Conservation (phyloP, 2,888 invertebrate species). For the Heliconius cydno region DNA sequence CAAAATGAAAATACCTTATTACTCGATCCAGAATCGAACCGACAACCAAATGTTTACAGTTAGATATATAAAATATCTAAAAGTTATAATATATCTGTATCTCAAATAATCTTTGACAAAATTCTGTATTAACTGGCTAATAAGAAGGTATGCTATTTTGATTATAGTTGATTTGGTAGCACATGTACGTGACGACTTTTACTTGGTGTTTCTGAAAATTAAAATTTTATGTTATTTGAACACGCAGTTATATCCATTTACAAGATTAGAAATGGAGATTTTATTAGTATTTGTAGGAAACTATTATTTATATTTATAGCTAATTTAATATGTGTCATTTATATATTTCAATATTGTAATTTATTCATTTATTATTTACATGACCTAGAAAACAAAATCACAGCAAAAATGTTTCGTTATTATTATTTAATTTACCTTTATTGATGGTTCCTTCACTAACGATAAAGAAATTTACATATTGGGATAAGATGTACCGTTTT, state of each 20-base stretch:
- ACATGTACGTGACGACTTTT: constrained; percentile 23
- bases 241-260: background rate
- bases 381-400: background rate
- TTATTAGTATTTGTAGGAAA: background rate
- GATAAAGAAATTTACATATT: constrained; percentile 38
- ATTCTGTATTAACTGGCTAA: constrained; percentile 31
- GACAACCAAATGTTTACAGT: too few species aligned
- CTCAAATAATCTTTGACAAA: constrained; percentile 33
- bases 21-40: too few species aligned
- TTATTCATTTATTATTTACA: background rate
- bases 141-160: constrained; percentile 36
- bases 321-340: too few species aligned
- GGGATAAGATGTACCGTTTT: constrained; percentile 22
- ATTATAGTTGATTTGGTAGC: constrained; percentile 36
- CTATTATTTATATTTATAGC: too few species aligned
- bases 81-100: constrained; percentile 4
- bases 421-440: constrained; percentile 32
- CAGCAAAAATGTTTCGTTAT: background rate
- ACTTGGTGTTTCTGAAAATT: constrained; percentile 7
- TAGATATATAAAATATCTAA: background rate
- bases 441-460: constrained; percentile 35
- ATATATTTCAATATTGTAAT: too few species aligned
- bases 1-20: too few species aligned
- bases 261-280: background rate
- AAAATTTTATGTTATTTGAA: constrained; percentile 12